Percentiles rank a stretch among this genome's conserved stretches.
Conservation (phyloP, 2,113 vertebrate species). For the Eidolon helvum region DNA sequence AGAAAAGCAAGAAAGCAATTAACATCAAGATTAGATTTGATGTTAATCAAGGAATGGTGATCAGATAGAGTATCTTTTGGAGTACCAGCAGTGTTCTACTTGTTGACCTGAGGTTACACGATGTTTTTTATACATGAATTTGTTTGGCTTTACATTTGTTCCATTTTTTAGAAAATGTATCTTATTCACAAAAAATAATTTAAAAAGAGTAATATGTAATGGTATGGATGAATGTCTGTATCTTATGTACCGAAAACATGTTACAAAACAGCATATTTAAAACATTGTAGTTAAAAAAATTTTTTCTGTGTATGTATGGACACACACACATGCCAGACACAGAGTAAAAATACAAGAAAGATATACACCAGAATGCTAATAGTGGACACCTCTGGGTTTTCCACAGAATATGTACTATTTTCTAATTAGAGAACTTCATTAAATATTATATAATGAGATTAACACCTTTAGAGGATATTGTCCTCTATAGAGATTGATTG, state of each 20-base stretch:
- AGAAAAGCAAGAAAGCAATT: not conserved
- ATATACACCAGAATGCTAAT: not conserved
- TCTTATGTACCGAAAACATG: not conserved
- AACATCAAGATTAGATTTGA: not conserved
- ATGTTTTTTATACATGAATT: not conserved
- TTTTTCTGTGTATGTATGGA: not conserved
- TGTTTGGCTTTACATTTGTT: not conserved
- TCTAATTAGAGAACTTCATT: slow-evolving; percentile 3
- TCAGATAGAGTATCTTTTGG: not conserved
- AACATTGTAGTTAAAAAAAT: not conserved
- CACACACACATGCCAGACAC: not conserved
- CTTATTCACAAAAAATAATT: not conserved
- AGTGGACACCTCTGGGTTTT: not conserved
- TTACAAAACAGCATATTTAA: not conserved
- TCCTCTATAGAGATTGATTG: not conserved
- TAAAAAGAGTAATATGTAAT: not conserved
- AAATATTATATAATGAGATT: slow-evolving; percentile 1
- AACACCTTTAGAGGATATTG: not conserved
- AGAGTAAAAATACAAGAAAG: not conserved
- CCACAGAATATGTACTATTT: not conserved
- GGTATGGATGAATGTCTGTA: not conserved
- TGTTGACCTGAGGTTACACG: not conserved
- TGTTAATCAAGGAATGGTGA: no score
- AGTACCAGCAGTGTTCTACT: not conserved
- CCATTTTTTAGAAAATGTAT: not conserved